A percentile compares a stretch with the other conserved stretches of the same genome.
These are phyloP conservation scores for Leuctra nigra DNA, from an alignment of 2,888 invertebrate species.

Conservation along the genomic window DNA sequence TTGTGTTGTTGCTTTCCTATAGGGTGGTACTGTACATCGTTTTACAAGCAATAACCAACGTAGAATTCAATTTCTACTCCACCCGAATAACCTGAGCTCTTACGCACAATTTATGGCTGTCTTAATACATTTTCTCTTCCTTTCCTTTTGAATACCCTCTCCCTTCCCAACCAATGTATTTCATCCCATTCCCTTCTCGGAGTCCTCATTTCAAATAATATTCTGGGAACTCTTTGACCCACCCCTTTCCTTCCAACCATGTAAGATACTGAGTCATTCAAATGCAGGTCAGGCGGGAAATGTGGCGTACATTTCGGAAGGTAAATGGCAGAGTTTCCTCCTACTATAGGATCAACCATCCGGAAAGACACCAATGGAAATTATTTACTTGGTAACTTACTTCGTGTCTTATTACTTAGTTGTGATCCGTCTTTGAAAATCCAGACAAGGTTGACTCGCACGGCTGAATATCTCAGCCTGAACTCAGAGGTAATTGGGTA, in stretches of 20 bases:
- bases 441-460: no score
- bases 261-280: constrained; percentile 14
- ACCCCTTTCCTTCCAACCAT: not conserved
- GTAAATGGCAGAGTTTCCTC: constrained; percentile 16
- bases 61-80: constrained; percentile 22
- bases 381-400: no score
- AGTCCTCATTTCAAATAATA: constrained; percentile 17
- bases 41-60: constrained; percentile 16
- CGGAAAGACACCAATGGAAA: no score
- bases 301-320: constrained; percentile 18
- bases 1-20: no score
- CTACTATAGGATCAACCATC: no score
- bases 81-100: constrained; percentile 16
- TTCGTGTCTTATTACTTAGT: no score
- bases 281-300: constrained; percentile 18
- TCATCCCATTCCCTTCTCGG: constrained; percentile 1
- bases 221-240: constrained; percentile 8
- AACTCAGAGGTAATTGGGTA: no score
- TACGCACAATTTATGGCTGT: constrained; percentile 19
- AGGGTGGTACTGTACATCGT: not conserved
- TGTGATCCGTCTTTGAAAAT: no score
- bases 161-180: constrained; percentile 1
- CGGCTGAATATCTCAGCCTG: no score
- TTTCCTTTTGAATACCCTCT: constrained; percentile 19
- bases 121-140: constrained; percentile 24